These are phyloP conservation scores for Euzophera pinguis DNA, from an alignment of 2,888 invertebrate genomes.

Conservation along the genomic window DNA sequence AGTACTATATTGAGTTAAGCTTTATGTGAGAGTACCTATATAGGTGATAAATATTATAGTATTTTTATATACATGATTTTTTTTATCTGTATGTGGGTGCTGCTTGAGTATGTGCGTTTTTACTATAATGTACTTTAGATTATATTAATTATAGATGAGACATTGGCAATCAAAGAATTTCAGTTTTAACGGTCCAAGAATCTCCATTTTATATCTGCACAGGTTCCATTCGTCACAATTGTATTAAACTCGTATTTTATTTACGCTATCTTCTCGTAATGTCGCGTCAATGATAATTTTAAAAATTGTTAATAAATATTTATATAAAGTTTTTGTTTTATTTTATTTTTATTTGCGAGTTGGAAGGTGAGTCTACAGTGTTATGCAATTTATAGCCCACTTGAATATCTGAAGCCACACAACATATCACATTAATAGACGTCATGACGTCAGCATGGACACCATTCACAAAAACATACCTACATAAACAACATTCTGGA, in stretches of 20 bases:
- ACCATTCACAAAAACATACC: constrained; percentile 21
- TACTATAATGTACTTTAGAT: constrained; percentile 44
- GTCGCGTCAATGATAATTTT: constrained; percentile 59
- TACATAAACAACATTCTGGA: constrained; percentile 19
- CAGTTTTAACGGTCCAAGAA: constrained; percentile 38
- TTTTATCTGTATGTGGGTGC: constrained; percentile 60
- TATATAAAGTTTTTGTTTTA: constrained; percentile 64
- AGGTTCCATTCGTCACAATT: constrained; percentile 48
- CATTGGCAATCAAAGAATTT: constrained; percentile 19
- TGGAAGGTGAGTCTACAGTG: constrained; percentile 65
- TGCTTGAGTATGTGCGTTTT: constrained; percentile 55
- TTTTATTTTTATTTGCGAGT: constrained; percentile 51
- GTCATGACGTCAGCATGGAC: constrained; percentile 15
- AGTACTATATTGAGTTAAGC: constrained; percentile 65
- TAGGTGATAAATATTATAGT: constrained; percentile 56
- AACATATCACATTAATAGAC: constrained; percentile 17
- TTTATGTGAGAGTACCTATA: constrained; percentile 56
- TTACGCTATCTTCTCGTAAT: constrained; percentile 47
- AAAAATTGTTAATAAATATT: constrained; percentile 76
- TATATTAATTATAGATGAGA: constrained; percentile 30
- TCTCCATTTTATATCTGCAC: constrained; percentile 52
- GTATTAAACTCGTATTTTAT: constrained; percentile 42
- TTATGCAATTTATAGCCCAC: constrained; percentile 75
- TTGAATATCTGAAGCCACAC: constrained; percentile 27
- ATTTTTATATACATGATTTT: constrained; percentile 62